phyloP scores from a whole-genome alignment of 2,797 vertebrate genomes.

The Diceros bicornis region DNA sequence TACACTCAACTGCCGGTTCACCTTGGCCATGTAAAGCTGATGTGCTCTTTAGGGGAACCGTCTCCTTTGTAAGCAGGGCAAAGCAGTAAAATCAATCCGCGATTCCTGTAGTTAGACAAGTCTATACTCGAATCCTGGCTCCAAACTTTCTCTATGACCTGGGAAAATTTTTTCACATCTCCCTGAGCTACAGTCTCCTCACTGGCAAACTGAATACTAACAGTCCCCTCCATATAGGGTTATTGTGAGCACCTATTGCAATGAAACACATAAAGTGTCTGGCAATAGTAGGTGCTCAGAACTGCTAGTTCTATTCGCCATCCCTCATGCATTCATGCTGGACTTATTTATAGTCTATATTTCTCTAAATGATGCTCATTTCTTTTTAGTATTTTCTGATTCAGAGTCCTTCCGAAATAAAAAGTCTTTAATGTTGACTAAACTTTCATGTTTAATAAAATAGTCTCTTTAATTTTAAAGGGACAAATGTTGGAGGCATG shows the following conservation, averaged over 20 bases:
- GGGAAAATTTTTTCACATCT: neutral
- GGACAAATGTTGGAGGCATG: constrained; percentile 33
- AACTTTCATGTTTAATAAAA: constrained; percentile 77
- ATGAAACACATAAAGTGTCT: neutral
- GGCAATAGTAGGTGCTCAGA: neutral
- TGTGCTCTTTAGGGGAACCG: neutral
- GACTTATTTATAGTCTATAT: constrained; percentile 8
- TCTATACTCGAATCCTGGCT: neutral
- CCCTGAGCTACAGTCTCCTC: neutral
- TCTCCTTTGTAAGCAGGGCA: neutral
- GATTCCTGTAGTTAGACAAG: neutral
- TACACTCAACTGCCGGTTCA: neutral
- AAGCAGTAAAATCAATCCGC: neutral
- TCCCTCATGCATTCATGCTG: neutral
- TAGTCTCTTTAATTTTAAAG: constrained; percentile 71
- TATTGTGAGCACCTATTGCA: neutral
- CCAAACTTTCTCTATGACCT: neutral
- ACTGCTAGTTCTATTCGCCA: neutral
- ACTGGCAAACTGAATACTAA: neutral
- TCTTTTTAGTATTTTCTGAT: constrained; percentile 73
- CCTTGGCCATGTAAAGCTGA: neutral
- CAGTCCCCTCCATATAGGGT: neutral
- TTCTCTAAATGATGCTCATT: constrained; percentile 37
- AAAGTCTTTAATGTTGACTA: constrained; percentile 73
- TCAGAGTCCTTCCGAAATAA: constrained; percentile 70